phyloP scores from a whole-genome alignment of 2,888 invertebrate genomes.

The Trilocha varians region DNA sequence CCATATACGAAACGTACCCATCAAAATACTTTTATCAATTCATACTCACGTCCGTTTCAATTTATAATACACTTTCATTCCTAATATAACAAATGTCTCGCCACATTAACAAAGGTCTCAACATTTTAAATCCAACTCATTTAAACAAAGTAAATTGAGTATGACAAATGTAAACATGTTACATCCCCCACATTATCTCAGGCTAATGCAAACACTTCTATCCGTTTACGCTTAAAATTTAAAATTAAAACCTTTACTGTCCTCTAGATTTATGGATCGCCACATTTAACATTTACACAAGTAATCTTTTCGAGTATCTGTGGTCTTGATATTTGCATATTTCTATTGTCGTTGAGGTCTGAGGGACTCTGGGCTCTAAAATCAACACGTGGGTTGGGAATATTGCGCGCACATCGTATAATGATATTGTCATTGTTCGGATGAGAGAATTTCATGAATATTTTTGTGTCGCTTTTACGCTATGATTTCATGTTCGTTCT shows the following conservation, averaged over 20 bases:
- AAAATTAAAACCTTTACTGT: constrained; percentile 17
- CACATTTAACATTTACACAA: constrained; percentile 45
- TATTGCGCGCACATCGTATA: constrained; percentile 21
- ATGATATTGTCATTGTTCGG: constrained; percentile 26
- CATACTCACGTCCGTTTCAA: too few species aligned
- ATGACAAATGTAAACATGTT: not conserved
- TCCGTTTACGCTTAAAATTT: constrained; percentile 14
- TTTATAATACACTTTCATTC: too few species aligned
- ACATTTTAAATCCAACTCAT: not conserved
- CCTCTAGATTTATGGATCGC: constrained; percentile 33
- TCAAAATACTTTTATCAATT: too few species aligned
- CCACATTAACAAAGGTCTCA: not conserved
- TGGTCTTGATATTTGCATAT: constrained; percentile 57
- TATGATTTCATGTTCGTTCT: too few species aligned
- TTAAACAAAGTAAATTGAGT: not conserved
- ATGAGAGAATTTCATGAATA: constrained; percentile 5
- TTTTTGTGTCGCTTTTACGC: not conserved
- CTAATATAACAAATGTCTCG: too few species aligned
- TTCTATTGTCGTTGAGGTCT: constrained; percentile 43
- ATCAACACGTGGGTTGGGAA: constrained; percentile 40
- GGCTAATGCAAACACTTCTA: constrained; percentile 5
- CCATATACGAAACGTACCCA: too few species aligned
- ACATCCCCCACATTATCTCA: constrained; percentile 5
- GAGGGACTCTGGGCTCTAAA: constrained; percentile 33
- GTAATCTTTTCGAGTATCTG: constrained; percentile 53